Base-by-base conservation (phyloP, 2,888 invertebrate species). In the Oligia strigilis region DNA sequence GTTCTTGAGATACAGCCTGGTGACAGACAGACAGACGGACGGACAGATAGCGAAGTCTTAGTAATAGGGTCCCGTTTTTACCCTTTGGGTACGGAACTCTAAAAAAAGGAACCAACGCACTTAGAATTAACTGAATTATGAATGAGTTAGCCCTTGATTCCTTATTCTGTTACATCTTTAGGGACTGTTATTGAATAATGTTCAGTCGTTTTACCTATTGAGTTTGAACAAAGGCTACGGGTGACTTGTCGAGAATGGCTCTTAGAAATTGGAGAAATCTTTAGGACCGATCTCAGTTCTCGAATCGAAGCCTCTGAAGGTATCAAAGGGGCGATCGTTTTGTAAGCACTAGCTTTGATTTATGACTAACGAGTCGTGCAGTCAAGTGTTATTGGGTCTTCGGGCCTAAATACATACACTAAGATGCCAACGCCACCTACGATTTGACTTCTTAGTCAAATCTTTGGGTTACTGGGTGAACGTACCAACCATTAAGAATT, bases 91-190 rank as follows among this genome's bases (percentile, higher is more conserved):
- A 36, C 36, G 36, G 36, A 36, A 36, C 36, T 0, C 36, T 36
- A 36, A 36, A 36, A 36, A 36, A 87, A 84, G 71, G 75, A 66
- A 86, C 72, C 75, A 71, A 80, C 83, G 81, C 81, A 87, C 88
- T 89, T 89, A 82, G 82, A 80, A 88, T 82, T 83, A 72, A 73
- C 84, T 92, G 93, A 92, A 92, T 92, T 89, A 92, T 92, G 89
- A 89, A 92, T 92, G 89, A 82, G 80, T 66, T 86, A 87, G 85
- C 82, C 88, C 91, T 89, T 87, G 87, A 90, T 90, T 87, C 82
- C 62, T 78, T 84, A 87, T 89, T 89, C 91, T 70, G 84, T 72
- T 87, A 81, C 82, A 78, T 81, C 82, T 78, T 72, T 69, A 65
- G 80, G 89, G 89, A 86, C 74, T 82, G 81, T 81, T 88, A 89